Evolutionary conservation across 2,888 invertebrate species (phyloP), one percentile per base, ranked within the genome.

Genomic region (Polylopha cassiicola): DNA sequence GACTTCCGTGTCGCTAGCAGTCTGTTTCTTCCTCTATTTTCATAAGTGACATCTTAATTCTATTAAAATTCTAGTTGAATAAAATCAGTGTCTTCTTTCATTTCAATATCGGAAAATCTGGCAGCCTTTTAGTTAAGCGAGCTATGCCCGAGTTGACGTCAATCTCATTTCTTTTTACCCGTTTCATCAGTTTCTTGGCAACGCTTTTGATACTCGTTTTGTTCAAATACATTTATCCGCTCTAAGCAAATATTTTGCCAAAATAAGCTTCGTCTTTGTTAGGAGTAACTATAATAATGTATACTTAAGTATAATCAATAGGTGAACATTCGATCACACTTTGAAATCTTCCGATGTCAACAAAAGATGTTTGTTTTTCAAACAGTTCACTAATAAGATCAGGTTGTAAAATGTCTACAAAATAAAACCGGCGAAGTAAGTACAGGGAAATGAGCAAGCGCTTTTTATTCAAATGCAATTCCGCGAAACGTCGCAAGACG

Each of bases 401-500:
- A n/a, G n/a, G n/a, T n/a, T n/a, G n/a, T n/a, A n/a, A n/a, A n/a
- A n/a, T n/a, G n/a, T n/a, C 22, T 22, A 9, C 7, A 18, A 23
- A 24, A 32, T 20, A 32, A 43, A 43, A 32, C 23, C 24, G 8
- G 7, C 36, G n/a, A 20, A 27, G 33, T 47, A 49, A 38, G 36
- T 38, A 23, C 31, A 42, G 37, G 36, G 44, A 31, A 38, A 36
- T 44, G 42, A 39, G 44, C 34, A 37, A 48, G 44, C 46, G 48
- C 36, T 49, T 45, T 36, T 44, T 61, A 63, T 61, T 55, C 58
- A 50, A 66, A 70, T 68, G 68, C 73, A 77, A 79, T 80, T 73
- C 73, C 65, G 58, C 65, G 63, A 68, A 68, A 71, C 65, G 76
- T 78, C 74, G 74, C 72, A 14, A 30, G 41, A 69, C 65, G 65